Percentiles rank a stretch among this genome's conserved stretches.
Evolutionary conservation across 1,140 invertebrate genomes (phyloP).

Genomic region (Cherax destructor): DNA sequence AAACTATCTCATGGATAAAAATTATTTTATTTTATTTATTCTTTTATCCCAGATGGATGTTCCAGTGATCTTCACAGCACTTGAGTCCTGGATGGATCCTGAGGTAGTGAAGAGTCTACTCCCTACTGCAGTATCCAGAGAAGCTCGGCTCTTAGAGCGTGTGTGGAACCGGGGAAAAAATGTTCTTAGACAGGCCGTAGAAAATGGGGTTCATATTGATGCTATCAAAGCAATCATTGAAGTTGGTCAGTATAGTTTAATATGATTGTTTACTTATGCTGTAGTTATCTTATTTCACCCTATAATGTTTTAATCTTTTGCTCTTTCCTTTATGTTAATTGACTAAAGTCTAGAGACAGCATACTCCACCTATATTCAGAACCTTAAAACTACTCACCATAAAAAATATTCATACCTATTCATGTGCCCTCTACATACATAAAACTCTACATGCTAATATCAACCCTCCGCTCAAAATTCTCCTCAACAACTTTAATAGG

Average conservation of each 20-base stretch:
- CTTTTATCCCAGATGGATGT: slow-evolving; percentile 24
- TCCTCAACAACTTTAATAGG: no score
- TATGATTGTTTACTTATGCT: neutral
- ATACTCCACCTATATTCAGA: no score
- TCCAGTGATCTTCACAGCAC: slow-evolving; percentile 33
- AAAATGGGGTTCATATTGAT: slow-evolving; percentile 13
- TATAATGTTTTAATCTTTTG: no score
- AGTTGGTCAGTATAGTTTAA: slow-evolving; percentile 28
- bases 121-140: slow-evolving; percentile 4
- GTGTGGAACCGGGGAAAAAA: slow-evolving; percentile 39
- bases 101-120: slow-evolving; percentile 35
- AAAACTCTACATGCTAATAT: no score
- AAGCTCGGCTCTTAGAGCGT: slow-evolving; percentile 11
- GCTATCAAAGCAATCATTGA: slow-evolving; percentile 36
- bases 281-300: neutral
- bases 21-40: neutral
- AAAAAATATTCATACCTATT: no score
- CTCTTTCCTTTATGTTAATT: no score
- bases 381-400: no score
- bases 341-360: no score
- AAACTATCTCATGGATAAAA: no score
- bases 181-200: slow-evolving; percentile 33
- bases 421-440: no score
- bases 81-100: slow-evolving; percentile 39
- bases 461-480: no score